phyloP scores from a whole-genome alignment of 2,113 vertebrate species.

The Mirounga angustirostris region DNA sequence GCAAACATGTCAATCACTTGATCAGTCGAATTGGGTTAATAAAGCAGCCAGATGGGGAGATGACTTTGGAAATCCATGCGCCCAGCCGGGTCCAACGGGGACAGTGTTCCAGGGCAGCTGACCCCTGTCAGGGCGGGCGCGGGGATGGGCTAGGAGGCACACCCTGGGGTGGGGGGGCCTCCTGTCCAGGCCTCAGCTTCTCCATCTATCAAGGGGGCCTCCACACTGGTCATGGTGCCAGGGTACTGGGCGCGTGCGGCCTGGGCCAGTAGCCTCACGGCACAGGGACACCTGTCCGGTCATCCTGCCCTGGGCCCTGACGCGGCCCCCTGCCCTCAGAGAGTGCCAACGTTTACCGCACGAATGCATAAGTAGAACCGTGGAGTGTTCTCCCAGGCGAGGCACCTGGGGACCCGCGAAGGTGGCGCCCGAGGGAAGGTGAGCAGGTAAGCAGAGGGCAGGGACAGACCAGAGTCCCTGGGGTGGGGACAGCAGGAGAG shows the following conservation, averaged over 20 bases:
- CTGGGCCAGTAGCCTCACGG: fast-evolving
- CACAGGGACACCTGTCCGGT: fast-evolving
- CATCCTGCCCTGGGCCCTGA: neutral
- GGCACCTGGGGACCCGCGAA: neutral
- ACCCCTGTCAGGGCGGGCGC: neutral
- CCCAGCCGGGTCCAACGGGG: neutral
- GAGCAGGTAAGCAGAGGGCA: neutral
- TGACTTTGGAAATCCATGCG: neutral
- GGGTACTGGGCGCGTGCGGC: neutral
- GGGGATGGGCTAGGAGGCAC: fast-evolving
- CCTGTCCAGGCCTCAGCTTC: neutral
- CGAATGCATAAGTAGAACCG: fast-evolving
- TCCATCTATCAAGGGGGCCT: neutral
- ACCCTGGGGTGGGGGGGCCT: fast-evolving
- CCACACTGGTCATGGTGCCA: fast-evolving
- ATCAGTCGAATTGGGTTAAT: neutral
- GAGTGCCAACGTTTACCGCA: too few relatives aligned
- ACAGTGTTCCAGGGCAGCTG: neutral
- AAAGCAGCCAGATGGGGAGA: conserved; percentile 37
- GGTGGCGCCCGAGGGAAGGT: too few relatives aligned
- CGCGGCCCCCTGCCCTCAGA: neutral
- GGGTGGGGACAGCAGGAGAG: too few relatives aligned
- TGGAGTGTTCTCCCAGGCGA: neutral
- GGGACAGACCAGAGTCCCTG: fast-evolving
- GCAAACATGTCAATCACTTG: neutral